Conservation (phyloP, 2,797 vertebrate genomes). For the Microtus californicus region DNA sequence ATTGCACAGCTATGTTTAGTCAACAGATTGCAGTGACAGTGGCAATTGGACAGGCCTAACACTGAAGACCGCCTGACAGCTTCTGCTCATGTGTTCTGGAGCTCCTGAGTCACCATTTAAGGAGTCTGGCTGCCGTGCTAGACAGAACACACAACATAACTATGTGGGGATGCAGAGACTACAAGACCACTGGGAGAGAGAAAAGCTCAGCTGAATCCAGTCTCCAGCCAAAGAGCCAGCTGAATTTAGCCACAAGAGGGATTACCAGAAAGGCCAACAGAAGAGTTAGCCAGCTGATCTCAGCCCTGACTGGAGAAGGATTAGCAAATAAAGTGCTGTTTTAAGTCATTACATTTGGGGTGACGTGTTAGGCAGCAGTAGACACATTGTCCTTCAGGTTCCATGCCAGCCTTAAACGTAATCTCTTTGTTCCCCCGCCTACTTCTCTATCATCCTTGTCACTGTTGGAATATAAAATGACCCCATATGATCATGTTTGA, state of each 20-base stretch:
- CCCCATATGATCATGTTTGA: not conserved
- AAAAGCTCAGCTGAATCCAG: not conserved
- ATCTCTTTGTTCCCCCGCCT: not conserved
- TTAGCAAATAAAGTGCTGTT: slow-evolving; percentile 40
- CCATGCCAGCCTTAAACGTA: not conserved
- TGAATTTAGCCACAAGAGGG: slow-evolving; percentile 32
- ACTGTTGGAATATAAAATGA: not conserved
- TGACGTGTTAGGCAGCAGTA: slow-evolving; percentile 18
- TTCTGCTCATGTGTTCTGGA: slow-evolving; percentile 30
- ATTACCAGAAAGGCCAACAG: slow-evolving; percentile 15
- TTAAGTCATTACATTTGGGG: slow-evolving; percentile 8
- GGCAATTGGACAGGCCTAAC: not conserved
- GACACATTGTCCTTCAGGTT: slow-evolving; percentile 19
- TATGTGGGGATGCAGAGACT: not conserved
- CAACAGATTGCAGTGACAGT: not conserved
- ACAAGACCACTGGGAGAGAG: not conserved
- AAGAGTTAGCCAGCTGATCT: slow-evolving; percentile 40
- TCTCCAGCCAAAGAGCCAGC: not conserved
- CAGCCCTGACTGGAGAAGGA: not conserved
- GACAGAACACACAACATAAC: not conserved
- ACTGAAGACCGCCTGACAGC: not conserved
- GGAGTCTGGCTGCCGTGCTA: not conserved
- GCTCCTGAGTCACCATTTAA: slow-evolving; percentile 22
- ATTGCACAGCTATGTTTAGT: not conserved
- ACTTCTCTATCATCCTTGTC: not conserved